Base-by-base conservation (phyloP, 2,797 vertebrate species). In the Arctocebus calabarensis region DNA sequence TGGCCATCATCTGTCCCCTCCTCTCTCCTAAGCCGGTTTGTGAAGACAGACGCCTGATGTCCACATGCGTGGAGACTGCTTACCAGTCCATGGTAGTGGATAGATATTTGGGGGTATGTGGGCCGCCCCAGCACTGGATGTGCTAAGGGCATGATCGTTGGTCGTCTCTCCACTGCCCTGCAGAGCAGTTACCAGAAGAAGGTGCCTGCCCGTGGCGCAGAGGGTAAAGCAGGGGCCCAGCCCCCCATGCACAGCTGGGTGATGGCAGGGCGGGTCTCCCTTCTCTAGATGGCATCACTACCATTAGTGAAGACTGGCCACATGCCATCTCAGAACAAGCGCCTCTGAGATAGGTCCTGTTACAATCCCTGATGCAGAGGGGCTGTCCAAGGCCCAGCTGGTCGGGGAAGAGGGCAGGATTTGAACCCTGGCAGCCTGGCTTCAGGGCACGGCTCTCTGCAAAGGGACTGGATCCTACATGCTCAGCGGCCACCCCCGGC, bases 181-280 rank as follows among this genome's bases (percentile, higher is more conserved):
- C 68, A 37, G 20, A 20, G 9, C 62, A 20, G 22, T 48, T 4
- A 3, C 52, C 48, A 25, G n/a, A 20, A 79, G 77, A 23, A 57
- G 55, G 25, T 17, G 70, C 73, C 66, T 64, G 48, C 48, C 68
- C 22, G 1, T 13, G 1, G 64, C 12, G 1, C 9, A 19, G 19
- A 3, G 0, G 52, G 79, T 19, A 2, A 13, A 22, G 55, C 27
- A n/a, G 92, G 57, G 37, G 59, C 45, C 66, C 5, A 37, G 23
- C 27, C 32, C n/a, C 3, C 20, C 27, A 32, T 4, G 32, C 40
- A 14, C 29, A 17, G 45, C 14, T 0, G 1, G 77, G 43, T 14
- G 45, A 45, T 23, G 6, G 4, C 0, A 0, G 45, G 1, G 22
- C 23, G 0, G 29, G 23, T 22, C 37, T 34, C 1, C 4, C 22